Percentiles rank a stretch among this genome's conserved stretches.
Evolutionary conservation across 2,888 invertebrate species (phyloP).

Genomic region (Tenthredo scrophulariae): DNA sequence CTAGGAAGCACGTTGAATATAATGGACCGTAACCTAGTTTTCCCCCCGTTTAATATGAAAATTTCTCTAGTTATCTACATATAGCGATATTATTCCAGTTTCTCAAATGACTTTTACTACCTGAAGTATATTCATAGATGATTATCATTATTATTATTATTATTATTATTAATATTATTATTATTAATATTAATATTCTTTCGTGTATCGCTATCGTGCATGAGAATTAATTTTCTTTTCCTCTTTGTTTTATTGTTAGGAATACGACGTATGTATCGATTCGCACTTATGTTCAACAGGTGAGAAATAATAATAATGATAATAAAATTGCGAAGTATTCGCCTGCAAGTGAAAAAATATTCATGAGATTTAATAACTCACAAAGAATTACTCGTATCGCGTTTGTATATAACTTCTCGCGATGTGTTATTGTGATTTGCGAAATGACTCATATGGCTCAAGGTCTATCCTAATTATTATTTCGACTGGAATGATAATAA

Average conservation of each 20-base stretch:
- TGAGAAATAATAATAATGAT: background rate
- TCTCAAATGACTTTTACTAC: background rate
- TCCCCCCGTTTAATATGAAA: background rate
- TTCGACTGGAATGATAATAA: background rate
- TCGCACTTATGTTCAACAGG: constrained; percentile 33
- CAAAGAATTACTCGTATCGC: background rate
- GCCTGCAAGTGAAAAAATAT: background rate
- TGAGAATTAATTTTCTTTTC: background rate
- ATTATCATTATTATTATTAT: background rate
- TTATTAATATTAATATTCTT: background rate
- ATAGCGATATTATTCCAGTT: background rate
- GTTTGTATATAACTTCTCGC: background rate
- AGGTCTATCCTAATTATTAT: background rate
- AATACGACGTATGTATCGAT: background rate
- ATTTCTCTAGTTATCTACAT: background rate
- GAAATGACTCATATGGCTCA: background rate
- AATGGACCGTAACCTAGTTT: constrained; percentile 42
- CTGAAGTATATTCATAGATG: background rate
- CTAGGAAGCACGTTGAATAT: constrained; percentile 4
- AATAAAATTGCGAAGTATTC: background rate
- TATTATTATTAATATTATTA: background rate
- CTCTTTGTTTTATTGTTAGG: background rate
- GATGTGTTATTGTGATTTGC: background rate
- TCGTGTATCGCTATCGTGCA: background rate
- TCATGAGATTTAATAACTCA: background rate